Evolutionary conservation across 2,113 vertebrate species (phyloP).

Genomic region (Ailuropoda melanoleuca): DNA sequence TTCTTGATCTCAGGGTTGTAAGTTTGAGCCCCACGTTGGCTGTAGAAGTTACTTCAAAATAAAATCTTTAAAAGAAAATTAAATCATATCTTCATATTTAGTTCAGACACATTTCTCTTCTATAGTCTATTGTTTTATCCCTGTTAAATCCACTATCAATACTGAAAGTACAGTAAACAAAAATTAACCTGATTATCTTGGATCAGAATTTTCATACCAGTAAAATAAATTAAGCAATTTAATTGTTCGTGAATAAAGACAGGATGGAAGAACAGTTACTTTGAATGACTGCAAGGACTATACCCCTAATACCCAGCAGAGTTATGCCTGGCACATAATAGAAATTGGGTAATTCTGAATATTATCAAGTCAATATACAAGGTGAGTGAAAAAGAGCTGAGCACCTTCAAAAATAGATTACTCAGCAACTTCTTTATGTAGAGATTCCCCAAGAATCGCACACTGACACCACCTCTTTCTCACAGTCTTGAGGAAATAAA

Average conservation of each 20-base stretch:
- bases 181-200: slow-evolving; percentile 9
- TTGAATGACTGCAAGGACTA: neutral
- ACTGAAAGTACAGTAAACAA: neutral
- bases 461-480: neutral
- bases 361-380: slow-evolving; percentile 22
- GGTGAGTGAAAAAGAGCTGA: neutral
- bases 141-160: slow-evolving; percentile 17
- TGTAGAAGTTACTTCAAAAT: neutral
- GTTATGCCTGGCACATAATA: neutral
- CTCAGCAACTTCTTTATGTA: slow-evolving; percentile 30
- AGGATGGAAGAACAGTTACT: slow-evolving; percentile 25
- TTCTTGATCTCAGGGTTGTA: neutral
- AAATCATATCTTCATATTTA: neutral
- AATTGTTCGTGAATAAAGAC: slow-evolving; percentile 26
- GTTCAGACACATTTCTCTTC: slow-evolving; percentile 33
- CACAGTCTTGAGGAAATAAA: slow-evolving; percentile 40
- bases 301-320: neutral
- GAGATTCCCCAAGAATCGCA: neutral
- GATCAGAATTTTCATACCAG: slow-evolving; percentile 34
- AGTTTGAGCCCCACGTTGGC: neutral
- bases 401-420: neutral
- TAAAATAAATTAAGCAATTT: slow-evolving; percentile 27
- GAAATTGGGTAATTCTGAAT: neutral
- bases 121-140: neutral
- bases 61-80: neutral